Evolutionary conservation across 2,113 vertebrate genomes (phyloP), one percentile per base, ranked within the genome.

Genomic region (Pangasianodon hypophthalmus): DNA sequence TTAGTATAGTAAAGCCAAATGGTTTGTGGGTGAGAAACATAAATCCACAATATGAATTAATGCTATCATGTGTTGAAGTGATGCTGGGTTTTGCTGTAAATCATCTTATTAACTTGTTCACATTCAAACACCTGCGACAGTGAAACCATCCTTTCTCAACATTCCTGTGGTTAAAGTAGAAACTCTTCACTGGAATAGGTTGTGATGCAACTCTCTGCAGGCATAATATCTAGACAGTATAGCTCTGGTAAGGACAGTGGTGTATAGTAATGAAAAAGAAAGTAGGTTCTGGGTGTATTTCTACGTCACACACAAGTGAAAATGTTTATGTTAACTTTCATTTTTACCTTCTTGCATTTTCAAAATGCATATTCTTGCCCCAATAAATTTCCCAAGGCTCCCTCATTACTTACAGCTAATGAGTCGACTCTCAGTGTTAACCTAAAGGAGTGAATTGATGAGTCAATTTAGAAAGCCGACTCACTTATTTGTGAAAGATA

Each of bases 1-100:
- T 88, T 77, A 75, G 86, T 62, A 52, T 80, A 64, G 67, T 41
- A 75, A 21, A 89, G 60, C 6, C 41, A 79, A 44, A 80, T 48
- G 46, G 46, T 60, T 73, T 67, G 46, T 64, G 26, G 41, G 84
- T 26, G 64, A 62, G 6, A 21, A 48, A 84, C 21, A 71, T 21
- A 62, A 81, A 87, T 87, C 48, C 56, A 26, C 26, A 19, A 32
- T 85, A 88, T 37, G 19, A 7, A 37, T 79, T 19, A 87, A 60
- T 54, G 69, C 48, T 67, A n/a, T 80, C 41, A 4, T 62, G 32
- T 89, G 56, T 77, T 77, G 4, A 89, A 1, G 81, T 56, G 77
- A 44, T n/a, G 26, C 46, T 44, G 32, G 44, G 26, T 77, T 58
- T 73, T 67, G 32, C 81, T 54, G 11, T 77, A 80, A 64, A 79